Conservation (phyloP, 2,797 vertebrate species). For the Alosa sapidissima region DNA sequence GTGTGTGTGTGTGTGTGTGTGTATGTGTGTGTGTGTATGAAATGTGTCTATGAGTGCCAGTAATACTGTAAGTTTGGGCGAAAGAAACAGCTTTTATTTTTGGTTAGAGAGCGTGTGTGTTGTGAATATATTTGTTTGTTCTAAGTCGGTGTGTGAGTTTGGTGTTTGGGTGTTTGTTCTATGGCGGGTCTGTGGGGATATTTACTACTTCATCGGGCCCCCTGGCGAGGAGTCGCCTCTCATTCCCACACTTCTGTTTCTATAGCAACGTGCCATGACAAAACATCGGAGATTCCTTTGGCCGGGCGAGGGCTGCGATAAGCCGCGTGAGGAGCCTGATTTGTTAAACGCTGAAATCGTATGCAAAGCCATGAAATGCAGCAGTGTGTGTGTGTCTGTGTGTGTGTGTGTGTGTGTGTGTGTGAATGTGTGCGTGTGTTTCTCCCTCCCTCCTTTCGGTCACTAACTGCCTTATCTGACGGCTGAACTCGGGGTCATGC, state of each 20-base stretch:
- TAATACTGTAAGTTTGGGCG: slow-evolving; percentile 24
- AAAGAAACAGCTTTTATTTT: too few species aligned
- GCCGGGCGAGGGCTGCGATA: slow-evolving; percentile 66
- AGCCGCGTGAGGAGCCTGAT: slow-evolving; percentile 66
- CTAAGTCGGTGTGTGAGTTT: not conserved
- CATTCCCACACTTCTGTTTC: slow-evolving; percentile 56
- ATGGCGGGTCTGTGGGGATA: not conserved
- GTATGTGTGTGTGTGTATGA: slow-evolving; percentile 31
- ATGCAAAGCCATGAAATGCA: slow-evolving; percentile 63
- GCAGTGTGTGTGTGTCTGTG: not conserved
- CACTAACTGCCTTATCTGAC: slow-evolving; percentile 37
- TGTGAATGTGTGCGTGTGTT: not conserved
- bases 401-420: not conserved
- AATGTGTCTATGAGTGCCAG: slow-evolving; percentile 32
- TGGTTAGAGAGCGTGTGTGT: not conserved
- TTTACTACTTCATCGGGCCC: slow-evolving; percentile 26
- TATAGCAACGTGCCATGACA: slow-evolving; percentile 60
- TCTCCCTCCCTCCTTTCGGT: not conserved
- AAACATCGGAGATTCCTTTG: slow-evolving; percentile 56
- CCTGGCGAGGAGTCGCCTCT: slow-evolving; percentile 31
- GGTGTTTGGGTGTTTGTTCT: not conserved
- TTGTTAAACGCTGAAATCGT: slow-evolving; percentile 66
- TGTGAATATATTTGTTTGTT: not conserved
- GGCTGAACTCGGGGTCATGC: slow-evolving; percentile 64
- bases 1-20: slow-evolving; percentile 1